Evolutionary conservation across 2,113 vertebrate genomes (phyloP).

Genomic region (Eudyptes chrysolophus): DNA sequence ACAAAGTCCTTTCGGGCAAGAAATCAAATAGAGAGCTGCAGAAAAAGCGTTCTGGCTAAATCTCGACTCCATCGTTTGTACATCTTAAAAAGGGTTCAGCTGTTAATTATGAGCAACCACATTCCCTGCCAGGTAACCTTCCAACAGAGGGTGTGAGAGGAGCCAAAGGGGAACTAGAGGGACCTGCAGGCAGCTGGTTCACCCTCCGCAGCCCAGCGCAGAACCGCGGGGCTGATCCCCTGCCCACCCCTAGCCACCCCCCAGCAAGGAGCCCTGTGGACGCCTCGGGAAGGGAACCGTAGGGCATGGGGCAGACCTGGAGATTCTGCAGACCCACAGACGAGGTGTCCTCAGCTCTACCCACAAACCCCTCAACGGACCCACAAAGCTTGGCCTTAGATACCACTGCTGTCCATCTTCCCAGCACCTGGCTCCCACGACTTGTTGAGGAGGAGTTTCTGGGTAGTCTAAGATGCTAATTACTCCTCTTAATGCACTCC

Average conservation of each 20-base stretch:
- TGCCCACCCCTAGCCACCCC: neutral
- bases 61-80: neutral
- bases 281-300: fast-evolving
- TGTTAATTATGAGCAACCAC: neutral
- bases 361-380: neutral
- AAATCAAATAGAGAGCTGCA: neutral
- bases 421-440: neutral
- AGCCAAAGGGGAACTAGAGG: neutral
- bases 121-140: neutral
- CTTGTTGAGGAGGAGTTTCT: neutral
- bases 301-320: neutral
- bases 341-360: neutral
- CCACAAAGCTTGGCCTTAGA: neutral
- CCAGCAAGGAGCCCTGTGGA: neutral
- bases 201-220: neutral
- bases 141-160: neutral
- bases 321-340: neutral
- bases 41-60: neutral
- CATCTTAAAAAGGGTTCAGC: neutral
- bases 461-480: neutral
- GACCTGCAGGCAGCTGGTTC: neutral
- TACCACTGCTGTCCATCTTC: neutral
- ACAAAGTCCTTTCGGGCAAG: neutral
- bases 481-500: neutral
- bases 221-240: too few species aligned